Evolutionary conservation across 2,888 invertebrate species (phyloP), one percentile per base, ranked within the genome.

Genomic region (Spilosoma lubricipeda): DNA sequence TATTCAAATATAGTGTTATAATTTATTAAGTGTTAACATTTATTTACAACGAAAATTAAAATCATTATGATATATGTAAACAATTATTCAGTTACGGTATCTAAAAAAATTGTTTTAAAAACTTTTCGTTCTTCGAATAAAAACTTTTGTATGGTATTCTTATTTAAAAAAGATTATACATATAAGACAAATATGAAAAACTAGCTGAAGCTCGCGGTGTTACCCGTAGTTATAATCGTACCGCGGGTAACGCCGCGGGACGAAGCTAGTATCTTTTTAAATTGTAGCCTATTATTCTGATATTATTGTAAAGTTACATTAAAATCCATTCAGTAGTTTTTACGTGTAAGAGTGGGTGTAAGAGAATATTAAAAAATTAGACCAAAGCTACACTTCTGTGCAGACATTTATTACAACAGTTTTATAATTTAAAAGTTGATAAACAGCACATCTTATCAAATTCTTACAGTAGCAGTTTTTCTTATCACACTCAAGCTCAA

Each of bases 361-460:
- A n/a, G n/a, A n/a, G n/a, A n/a, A n/a, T 39, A 27, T 13, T 39
- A 11, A 8, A 63, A 33, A 64, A 20, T 73, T 63, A 72, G n/a
- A 42, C 59, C n/a, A n/a, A 39, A 33, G 30, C 15, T 48, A 64
- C 74, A 56, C 81, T 83, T 65, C 69, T 67, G 63, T 52, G n/a
- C 45, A 42, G 42, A 72, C 39, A 73, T 82, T 72, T 67, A 69
- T 71, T 36, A 69, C 69, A 72, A 78, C 71, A 75, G 69, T 73
- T 80, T 75, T 66, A 80, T 77, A 82, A 80, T 80, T 82, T 84
- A 79, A 84, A 84, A 82, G 72, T 84, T 81, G 78, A 80, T 77
- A 82, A 84, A 75, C 75, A 76, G 68, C 74, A 74, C 71, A 82
- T 76, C 72, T 67, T 75, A 71, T 76, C 70, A 67, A 77, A 36